Base-by-base conservation (phyloP, 1,140 invertebrate species). In the Anthonomus grandis region DNA sequence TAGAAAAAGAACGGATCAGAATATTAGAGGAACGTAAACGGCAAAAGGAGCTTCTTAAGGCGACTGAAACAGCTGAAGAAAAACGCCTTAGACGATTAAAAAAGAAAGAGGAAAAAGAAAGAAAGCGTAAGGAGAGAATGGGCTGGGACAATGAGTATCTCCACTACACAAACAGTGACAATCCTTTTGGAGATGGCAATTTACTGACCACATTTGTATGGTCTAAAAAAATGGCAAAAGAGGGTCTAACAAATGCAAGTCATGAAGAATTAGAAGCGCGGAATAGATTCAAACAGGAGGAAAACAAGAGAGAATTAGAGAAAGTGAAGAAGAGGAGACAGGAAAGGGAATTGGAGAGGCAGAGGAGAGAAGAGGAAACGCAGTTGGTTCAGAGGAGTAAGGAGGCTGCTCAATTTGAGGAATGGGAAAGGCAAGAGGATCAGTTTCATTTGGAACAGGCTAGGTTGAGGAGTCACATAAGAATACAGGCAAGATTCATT, bases 141-240 rank as follows among this genome's bases (percentile, higher is more conserved):
- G 93, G 94, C 2, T 97, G 93, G 93, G 93, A 96, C 75, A 91
- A 91, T 64, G 93, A 97, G 73, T 95, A 96, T 72, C 78, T 93
- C 17, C 93, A 94, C 65, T 99, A 98, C 69, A 98, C 95, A 9
- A 97, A 99, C 75, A 88, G 88, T 18, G 95, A 98, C 73, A 99
- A 99, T 79, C 97, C 97, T 0, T 99, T 98, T 78, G 96, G 97
- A 2, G 97, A 99, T 81, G 90, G 89, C 9, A 93, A 94, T 72
- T 79, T 98, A 5, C 76, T 93, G 0, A 86, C 92, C 15, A 93
- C 92, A 0, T 99, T 99, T 78, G 89, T 97, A 3, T 99, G 97
- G 97, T 81, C 81, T 1, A 98, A 98, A 72, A 99, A 99, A 74
- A 76, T 98, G 24, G 87, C 95, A 60, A 95, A 96, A 66, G 95